Evolutionary conservation across 2,113 vertebrate genomes (phyloP).

Genomic region (Stigmatopora nigra): DNA sequence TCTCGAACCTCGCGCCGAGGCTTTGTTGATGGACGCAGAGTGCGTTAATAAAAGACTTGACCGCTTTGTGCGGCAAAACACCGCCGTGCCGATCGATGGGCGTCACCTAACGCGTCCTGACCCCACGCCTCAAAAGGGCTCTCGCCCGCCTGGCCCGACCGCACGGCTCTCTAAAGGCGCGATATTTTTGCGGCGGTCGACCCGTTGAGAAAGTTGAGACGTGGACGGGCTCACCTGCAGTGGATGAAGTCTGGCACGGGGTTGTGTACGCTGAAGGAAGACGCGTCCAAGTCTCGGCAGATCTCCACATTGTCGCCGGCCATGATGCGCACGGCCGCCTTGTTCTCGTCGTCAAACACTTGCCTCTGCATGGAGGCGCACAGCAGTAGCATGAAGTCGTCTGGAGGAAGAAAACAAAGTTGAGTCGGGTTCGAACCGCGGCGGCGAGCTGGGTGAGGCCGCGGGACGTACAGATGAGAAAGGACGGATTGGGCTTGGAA

Average conservation of each 20-base stretch:
- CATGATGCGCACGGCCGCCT: slow-evolving; percentile 83
- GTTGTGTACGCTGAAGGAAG: slow-evolving; percentile 93
- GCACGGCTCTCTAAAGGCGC: neutral
- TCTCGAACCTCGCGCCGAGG: slow-evolving; percentile 26
- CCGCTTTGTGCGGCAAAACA: slow-evolving; percentile 70
- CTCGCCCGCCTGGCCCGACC: neutral
- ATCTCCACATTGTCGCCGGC: slow-evolving; percentile 98
- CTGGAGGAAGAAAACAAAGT: slow-evolving; percentile 52
- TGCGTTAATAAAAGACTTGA: slow-evolving; percentile 72
- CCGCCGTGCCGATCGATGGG: slow-evolving; percentile 62
- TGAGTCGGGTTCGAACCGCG: neutral
- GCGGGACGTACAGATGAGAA: slow-evolving; percentile 85
- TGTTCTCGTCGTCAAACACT: slow-evolving; percentile 94
- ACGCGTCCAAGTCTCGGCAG: slow-evolving; percentile 91
- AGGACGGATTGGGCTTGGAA: slow-evolving; percentile 78
- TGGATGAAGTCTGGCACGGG: slow-evolving; percentile 96
- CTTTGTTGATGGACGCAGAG: slow-evolving; percentile 70
- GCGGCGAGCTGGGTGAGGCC: too few species aligned
- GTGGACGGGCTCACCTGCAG: slow-evolving; percentile 75
- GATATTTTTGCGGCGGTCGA: too few species aligned
- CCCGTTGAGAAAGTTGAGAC: too few species aligned
- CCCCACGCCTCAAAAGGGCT: neutral
- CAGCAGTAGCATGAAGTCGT: slow-evolving; percentile 93
- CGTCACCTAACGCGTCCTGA: slow-evolving; percentile 48
- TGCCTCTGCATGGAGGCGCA: slow-evolving; percentile 92